Evolutionary conservation across 2,113 vertebrate genomes (phyloP).

Genomic region (Dasyornis broadbenti): DNA sequence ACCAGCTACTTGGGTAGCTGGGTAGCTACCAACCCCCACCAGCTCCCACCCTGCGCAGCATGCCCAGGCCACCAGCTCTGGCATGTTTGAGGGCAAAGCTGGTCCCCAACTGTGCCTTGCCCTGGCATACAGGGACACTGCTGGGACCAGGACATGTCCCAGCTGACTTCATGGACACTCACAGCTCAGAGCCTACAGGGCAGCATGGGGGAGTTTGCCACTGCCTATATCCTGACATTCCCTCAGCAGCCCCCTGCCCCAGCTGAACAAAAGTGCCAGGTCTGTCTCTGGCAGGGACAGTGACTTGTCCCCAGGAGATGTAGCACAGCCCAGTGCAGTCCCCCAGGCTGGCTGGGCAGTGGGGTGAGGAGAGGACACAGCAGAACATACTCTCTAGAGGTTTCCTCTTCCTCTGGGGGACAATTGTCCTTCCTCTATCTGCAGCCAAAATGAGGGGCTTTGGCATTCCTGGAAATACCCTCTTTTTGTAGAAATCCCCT

Average conservation of each 20-base stretch:
- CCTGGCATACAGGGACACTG: not conserved
- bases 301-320: not conserved
- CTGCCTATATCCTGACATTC: fast-evolving
- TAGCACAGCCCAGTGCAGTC: not conserved
- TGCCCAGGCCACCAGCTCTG: not conserved
- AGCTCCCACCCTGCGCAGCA: not conserved
- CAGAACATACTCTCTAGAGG: not conserved
- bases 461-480: not conserved
- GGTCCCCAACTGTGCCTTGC: not conserved
- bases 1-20: not conserved
- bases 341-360: not conserved
- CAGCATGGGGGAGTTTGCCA: not conserved
- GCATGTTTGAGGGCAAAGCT: not conserved
- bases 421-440: not conserved
- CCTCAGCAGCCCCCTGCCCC: not conserved
- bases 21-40: not conserved
- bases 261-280: not conserved
- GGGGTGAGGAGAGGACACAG: not conserved
- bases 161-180: not conserved
- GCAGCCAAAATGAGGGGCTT: not conserved
- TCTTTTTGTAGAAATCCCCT: not conserved
- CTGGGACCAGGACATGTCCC: not conserved
- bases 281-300: not conserved
- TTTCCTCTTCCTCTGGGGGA: not conserved
- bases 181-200: not conserved